phyloP scores from a whole-genome alignment of 2,797 vertebrate genomes.

The Manis crassicaudata region DNA sequence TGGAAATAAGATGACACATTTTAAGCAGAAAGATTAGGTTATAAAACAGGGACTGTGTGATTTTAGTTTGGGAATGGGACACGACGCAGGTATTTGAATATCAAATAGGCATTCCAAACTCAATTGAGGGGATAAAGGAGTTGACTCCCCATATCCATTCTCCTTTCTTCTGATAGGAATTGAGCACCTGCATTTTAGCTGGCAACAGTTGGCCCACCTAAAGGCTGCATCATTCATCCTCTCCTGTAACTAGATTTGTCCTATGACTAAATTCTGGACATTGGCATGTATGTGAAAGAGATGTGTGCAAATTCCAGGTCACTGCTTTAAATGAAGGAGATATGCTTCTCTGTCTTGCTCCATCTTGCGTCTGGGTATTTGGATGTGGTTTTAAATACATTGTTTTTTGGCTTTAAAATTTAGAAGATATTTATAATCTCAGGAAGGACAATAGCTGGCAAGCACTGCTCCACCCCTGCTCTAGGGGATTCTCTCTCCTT shows the following conservation, averaged over 20 bases:
- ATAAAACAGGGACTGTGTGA: background rate
- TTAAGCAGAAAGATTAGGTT: background rate
- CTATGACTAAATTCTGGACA: background rate
- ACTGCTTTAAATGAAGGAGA: background rate
- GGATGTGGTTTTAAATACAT: background rate
- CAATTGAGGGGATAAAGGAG: background rate
- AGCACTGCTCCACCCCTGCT: conserved; percentile 43
- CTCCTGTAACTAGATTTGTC: background rate
- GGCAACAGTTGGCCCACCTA: background rate
- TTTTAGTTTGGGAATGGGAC: background rate
- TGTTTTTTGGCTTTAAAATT: conserved; percentile 64
- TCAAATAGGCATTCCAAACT: background rate
- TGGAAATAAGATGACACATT: background rate
- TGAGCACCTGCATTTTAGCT: background rate
- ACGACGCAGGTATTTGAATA: background rate
- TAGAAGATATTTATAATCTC: conserved; percentile 79
- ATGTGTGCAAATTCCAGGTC: background rate
- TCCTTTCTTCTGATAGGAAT: background rate
- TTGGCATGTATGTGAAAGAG: background rate
- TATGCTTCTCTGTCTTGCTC: background rate
- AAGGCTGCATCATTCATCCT: background rate
- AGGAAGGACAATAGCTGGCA: conserved; percentile 60
- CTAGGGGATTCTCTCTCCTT: background rate
- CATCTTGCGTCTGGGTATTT: background rate
- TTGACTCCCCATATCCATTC: background rate